phyloP scores from a whole-genome alignment of 2,888 invertebrate genomes.

The Plusia festucae region DNA sequence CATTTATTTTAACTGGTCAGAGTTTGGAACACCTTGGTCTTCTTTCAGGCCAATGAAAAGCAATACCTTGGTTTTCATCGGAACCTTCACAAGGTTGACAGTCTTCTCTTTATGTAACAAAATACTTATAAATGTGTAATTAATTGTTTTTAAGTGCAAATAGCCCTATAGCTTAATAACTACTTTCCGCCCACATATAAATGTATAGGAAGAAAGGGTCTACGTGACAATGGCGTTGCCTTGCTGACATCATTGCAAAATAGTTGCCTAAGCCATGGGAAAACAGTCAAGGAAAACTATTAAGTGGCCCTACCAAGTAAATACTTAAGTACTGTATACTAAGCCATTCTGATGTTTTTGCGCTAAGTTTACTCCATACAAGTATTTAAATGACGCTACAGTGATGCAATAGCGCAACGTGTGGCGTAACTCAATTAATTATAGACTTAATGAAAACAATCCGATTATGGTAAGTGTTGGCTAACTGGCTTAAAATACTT shows the following conservation, averaged over 20 bases:
- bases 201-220: neutral
- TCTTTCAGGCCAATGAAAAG: too few relatives aligned
- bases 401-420: constrained; percentile 13
- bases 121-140: too few relatives aligned
- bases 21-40: too few relatives aligned
- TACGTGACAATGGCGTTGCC: neutral
- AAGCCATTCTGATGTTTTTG: constrained; percentile 26
- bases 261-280: constrained; percentile 1
- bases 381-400: constrained; percentile 19
- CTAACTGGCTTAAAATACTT: neutral
- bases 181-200: too few relatives aligned
- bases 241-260: neutral
- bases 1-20: too few relatives aligned
- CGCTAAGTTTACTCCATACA: constrained; percentile 22
- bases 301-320: neutral
- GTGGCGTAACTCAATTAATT: constrained; percentile 10
- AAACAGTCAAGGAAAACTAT: constrained; percentile 6
- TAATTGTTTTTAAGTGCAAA: too few relatives aligned
- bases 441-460: constrained; percentile 5
- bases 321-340: constrained; percentile 14
- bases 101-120: too few relatives aligned
- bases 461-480: constrained; percentile 4
- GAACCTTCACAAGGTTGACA: too few relatives aligned
- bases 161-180: too few relatives aligned
- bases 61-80: too few relatives aligned